Evolutionary conservation across 2,888 invertebrate species (phyloP).

Genomic region (Conomelus anceps): DNA sequence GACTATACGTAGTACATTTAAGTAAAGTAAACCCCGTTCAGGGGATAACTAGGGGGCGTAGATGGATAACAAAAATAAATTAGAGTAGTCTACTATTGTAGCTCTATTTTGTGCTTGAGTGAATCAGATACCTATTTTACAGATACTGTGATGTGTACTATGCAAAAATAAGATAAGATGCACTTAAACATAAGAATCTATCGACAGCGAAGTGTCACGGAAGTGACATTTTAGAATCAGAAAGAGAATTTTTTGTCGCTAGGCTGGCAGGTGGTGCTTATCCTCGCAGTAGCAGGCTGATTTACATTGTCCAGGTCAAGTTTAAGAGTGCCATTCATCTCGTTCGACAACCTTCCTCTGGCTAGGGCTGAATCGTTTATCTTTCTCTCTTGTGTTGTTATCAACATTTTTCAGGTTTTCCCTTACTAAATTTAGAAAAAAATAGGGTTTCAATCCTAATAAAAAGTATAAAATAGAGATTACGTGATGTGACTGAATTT

Average conservation of each 20-base stretch:
- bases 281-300: not conserved
- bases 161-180: not conserved
- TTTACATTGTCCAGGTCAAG: not conserved
- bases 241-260: not conserved
- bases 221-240: not conserved
- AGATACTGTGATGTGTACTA: not conserved
- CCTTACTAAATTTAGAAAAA: too few species aligned
- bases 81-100: not conserved
- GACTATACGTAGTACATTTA: too few species aligned
- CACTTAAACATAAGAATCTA: not conserved
- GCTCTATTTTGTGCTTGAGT: not conserved
- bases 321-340: not conserved
- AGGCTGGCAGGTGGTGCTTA: not conserved
- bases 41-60: too few species aligned
- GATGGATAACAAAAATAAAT: not conserved
- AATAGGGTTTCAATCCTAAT: too few species aligned
- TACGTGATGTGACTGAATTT: too few species aligned
- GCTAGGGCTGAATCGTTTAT: too few species aligned
- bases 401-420: too few species aligned
- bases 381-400: too few species aligned
- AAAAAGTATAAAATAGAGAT: too few species aligned
- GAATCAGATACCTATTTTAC: not conserved
- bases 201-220: not conserved
- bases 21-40: too few species aligned
- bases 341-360: not conserved